A percentile compares a stretch with the other conserved stretches of the same genome.
Evolutionary conservation across 2,797 vertebrate species (phyloP).

Genomic region (Poecilia gillii): DNA sequence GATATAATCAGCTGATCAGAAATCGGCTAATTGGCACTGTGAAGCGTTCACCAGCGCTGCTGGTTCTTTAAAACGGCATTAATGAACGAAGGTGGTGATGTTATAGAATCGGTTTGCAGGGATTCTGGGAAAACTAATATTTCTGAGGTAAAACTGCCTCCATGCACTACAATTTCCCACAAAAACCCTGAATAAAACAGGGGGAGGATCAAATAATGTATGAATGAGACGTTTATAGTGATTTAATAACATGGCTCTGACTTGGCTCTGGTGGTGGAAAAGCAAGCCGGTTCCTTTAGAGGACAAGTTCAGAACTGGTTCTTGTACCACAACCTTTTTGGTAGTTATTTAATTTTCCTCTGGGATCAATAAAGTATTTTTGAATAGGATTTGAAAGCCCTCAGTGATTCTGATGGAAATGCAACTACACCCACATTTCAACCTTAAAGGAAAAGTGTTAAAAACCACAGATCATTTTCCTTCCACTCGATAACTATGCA

Average conservation of each 20-base stretch:
- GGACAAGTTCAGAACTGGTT: background rate
- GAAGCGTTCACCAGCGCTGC: background rate
- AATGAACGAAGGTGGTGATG: background rate
- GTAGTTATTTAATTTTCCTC: no score
- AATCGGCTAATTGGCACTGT: no score
- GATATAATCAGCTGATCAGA: background rate
- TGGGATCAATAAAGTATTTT: no score
- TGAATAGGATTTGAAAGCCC: background rate
- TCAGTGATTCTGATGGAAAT: background rate
- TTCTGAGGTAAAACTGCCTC: background rate
- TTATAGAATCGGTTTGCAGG: no score
- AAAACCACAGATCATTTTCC: no score
- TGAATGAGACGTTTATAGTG: background rate
- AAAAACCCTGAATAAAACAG: background rate
- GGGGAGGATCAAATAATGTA: background rate
- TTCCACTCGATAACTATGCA: background rate
- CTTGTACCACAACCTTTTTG: background rate
- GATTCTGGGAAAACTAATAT: background rate
- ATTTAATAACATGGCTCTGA: background rate
- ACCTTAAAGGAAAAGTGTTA: no score
- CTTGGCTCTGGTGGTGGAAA: background rate
- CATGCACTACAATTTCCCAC: background rate
- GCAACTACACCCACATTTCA: background rate
- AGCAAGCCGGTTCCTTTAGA: background rate
- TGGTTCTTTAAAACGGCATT: background rate